phyloP scores from a whole-genome alignment of 1,140 invertebrate species.

The Scaptodrosophila lebanonensis region DNA sequence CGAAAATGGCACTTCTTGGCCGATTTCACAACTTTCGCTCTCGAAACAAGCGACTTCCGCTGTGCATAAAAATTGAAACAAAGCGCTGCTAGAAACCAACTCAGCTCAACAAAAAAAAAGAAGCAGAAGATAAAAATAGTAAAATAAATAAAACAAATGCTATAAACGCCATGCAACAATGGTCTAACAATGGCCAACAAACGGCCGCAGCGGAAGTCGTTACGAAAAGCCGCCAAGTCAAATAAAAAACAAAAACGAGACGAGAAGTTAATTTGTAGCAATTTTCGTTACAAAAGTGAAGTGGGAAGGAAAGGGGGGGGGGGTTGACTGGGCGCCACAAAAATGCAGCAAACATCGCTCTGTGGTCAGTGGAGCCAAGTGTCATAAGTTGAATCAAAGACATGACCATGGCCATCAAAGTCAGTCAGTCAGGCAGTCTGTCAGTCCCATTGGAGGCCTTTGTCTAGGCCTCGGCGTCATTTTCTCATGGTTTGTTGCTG shows the following conservation, averaged over 20 bases:
- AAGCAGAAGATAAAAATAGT: background rate
- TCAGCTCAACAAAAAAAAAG: background rate
- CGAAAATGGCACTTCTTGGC: no score
- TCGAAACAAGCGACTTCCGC: constrained; percentile 49
- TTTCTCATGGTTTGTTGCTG: constrained; percentile 33
- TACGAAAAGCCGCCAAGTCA: constrained; percentile 35
- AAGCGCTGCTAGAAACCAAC: background rate
- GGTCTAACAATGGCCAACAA: constrained; percentile 28
- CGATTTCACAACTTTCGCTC: constrained; percentile 71
- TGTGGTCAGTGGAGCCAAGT: constrained; percentile 55
- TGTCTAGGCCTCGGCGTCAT: background rate
- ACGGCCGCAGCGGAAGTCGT: constrained; percentile 53
- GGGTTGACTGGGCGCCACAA: constrained; percentile 30
- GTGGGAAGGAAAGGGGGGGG: constrained; percentile 33
- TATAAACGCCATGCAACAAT: constrained; percentile 35
- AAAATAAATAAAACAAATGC: background rate
- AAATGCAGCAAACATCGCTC: constrained; percentile 41
- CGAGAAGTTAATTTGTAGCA: constrained; percentile 65
- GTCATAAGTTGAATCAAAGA: constrained; percentile 40
- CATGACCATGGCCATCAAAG: constrained; percentile 30
- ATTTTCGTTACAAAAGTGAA: constrained; percentile 52
- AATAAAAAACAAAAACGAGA: constrained; percentile 36
- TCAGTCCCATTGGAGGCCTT: no score
- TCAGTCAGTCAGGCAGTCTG: no score
- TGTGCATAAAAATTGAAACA: background rate